phyloP scores from a whole-genome alignment of 2,113 vertebrate species.

The Craseonycteris thonglongyai region DNA sequence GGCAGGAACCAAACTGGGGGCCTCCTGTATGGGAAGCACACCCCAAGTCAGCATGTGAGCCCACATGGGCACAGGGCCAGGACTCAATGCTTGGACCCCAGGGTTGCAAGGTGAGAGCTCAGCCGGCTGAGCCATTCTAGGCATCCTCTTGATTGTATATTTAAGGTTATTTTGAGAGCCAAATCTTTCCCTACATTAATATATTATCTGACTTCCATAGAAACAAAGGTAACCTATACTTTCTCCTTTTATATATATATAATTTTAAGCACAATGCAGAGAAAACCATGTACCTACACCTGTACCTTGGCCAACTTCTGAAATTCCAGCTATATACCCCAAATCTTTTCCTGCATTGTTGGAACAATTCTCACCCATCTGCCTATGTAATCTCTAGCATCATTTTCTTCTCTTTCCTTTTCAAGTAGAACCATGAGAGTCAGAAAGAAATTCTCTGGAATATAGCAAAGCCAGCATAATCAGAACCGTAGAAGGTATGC shows the following conservation, averaged over 20 bases:
- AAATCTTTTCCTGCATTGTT: neutral
- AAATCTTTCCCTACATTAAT: constrained; percentile 25
- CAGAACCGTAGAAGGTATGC: neutral
- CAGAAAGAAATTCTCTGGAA: neutral
- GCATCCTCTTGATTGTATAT: constrained; percentile 22
- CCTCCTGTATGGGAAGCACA: no score
- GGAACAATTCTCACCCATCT: neutral
- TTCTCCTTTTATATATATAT: neutral
- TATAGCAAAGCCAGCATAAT: neutral
- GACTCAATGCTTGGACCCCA: no score
- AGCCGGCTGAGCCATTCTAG: no score
- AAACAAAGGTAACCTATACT: neutral
- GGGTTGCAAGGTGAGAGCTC: no score
- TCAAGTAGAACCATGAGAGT: neutral
- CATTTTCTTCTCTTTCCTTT: constrained; percentile 10
- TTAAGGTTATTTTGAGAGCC: constrained; percentile 24
- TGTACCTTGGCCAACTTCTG: neutral
- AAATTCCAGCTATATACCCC: neutral
- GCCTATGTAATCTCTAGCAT: neutral
- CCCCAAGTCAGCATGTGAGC: no score
- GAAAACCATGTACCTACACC: neutral
- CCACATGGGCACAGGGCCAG: no score
- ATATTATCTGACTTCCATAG: constrained; percentile 1
- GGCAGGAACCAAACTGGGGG: no score
- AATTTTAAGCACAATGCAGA: constrained; percentile 13